A percentile compares a stretch with the other conserved stretches of the same genome.
phyloP scores from a whole-genome alignment of 2,113 vertebrate genomes.

The Synodontis membranacea region DNA sequence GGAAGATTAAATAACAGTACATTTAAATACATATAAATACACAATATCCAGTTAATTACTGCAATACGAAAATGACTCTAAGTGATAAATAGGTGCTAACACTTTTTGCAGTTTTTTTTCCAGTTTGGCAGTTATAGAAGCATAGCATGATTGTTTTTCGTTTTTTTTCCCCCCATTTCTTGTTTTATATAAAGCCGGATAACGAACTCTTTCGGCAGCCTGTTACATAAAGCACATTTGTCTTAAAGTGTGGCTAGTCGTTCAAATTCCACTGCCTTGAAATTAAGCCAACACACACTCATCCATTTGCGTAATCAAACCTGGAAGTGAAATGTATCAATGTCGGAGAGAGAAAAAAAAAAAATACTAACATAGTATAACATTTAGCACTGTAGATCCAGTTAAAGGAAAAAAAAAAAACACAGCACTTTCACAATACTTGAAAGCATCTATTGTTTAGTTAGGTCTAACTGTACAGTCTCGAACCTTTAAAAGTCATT shows the following conservation, averaged over 20 bases:
- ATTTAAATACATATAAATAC: conserved; percentile 54
- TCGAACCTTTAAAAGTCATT: not conserved
- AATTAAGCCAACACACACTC: conserved; percentile 40
- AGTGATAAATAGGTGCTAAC: conserved; percentile 32
- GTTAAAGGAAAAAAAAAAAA: conserved; percentile 37
- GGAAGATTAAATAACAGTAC: conserved; percentile 68
- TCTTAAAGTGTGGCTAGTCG: conserved; percentile 4
- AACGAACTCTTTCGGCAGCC: not conserved
- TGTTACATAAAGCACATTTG: conserved; percentile 5
- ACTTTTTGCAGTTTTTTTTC: conserved; percentile 24
- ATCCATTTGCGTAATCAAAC: conserved; percentile 48
- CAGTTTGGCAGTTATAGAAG: conserved; percentile 36
- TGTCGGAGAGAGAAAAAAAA: not conserved
- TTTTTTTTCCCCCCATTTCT: not conserved
- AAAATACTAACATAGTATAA: conserved; percentile 59
- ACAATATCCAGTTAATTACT: conserved; percentile 84
- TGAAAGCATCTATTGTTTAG: conserved; percentile 7
- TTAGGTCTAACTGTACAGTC: conserved; percentile 14
- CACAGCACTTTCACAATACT: conserved; percentile 29
- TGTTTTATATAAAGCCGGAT: not conserved
- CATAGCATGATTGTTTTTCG: not conserved
- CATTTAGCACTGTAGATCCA: conserved; percentile 44
- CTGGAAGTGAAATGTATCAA: conserved; percentile 32
- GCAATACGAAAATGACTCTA: conserved; percentile 63
- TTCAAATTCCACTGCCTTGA: conserved; percentile 2